These are phyloP conservation scores for Hexactinellida sp. DNA, from an alignment of 37 sponge, comb jelly and placozoan species.

Conservation along the genomic window DNA sequence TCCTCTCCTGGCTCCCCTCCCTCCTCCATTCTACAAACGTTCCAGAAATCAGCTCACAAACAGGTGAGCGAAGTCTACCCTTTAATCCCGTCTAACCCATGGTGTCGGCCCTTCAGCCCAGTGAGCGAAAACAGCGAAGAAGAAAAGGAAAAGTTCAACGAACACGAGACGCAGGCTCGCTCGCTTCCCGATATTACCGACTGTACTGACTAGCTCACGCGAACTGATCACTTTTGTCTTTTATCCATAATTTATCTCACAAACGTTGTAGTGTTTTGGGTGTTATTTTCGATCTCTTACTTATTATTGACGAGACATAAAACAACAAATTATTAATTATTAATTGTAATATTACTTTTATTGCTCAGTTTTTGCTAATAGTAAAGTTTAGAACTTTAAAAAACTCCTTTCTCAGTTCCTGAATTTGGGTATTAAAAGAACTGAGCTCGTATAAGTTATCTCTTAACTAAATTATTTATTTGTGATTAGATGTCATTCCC, in stretches of 20 bases:
- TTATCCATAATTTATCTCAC: background rate
- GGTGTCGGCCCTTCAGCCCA: background rate
- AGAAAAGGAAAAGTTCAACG: background rate
- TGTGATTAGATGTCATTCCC: background rate
- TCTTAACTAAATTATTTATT: no score
- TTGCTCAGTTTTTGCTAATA: no score
- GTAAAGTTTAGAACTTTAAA: no score
- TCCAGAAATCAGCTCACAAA: background rate
- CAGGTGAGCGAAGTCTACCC: background rate
- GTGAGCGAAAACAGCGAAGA: background rate
- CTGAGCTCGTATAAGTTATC: no score
- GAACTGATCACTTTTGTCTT: background rate
- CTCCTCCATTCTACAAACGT: background rate
- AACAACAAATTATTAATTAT: background rate
- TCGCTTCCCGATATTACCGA: background rate
- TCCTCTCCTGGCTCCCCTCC: conserved; percentile 7
- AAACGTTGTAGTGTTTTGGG: background rate
- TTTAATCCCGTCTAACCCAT: background rate
- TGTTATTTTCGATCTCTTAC: background rate
- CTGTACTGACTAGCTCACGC: background rate
- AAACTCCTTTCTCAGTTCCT: no score
- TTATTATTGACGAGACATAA: no score
- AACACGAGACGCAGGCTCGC: no score
- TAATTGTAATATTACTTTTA: background rate
- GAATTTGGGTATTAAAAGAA: no score